Evolutionary conservation across 2,888 invertebrate species (phyloP).

Genomic region (Prostheceraeus crozeri): DNA sequence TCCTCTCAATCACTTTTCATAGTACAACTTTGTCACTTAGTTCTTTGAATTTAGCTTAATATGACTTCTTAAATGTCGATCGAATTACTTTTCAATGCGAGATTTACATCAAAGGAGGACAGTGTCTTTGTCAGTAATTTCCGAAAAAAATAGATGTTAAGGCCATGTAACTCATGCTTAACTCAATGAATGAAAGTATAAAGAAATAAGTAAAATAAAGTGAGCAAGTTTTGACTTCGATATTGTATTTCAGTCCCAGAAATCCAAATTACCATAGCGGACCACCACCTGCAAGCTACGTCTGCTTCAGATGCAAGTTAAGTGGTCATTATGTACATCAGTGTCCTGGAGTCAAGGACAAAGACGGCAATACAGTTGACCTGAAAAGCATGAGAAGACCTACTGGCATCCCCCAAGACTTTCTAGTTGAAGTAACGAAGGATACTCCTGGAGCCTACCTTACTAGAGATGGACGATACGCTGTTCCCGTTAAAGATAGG

Average conservation of each 20-base stretch:
- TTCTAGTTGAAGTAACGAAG: slow-evolving; percentile 85
- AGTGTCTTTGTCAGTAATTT: neutral
- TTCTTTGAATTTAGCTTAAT: neutral
- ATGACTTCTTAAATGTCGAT: neutral
- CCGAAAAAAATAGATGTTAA: no score
- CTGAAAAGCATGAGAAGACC: slow-evolving; percentile 67
- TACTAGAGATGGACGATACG: slow-evolving; percentile 61
- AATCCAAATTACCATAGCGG: slow-evolving; percentile 58
- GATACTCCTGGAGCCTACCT: slow-evolving; percentile 81
- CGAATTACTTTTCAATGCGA: neutral
- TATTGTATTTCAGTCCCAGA: neutral
- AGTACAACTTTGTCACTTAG: neutral
- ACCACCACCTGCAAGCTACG: slow-evolving; percentile 79
- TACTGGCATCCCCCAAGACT: slow-evolving; percentile 92
- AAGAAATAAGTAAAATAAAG: slow-evolving; percentile 89
- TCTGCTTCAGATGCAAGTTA: slow-evolving; percentile 86
- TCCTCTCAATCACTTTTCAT: neutral
- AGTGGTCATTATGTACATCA: slow-evolving; percentile 95
- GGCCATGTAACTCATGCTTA: no score
- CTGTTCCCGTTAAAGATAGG: slow-evolving; percentile 37
- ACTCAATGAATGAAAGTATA: slow-evolving; percentile 96
- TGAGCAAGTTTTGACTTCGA: slow-evolving; percentile 66
- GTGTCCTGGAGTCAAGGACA: slow-evolving; percentile 64
- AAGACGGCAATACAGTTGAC: slow-evolving; percentile 28
- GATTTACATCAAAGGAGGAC: neutral